Conservation (phyloP, 1,140 invertebrate genomes). For the Brachionus rotundiformis region DNA sequence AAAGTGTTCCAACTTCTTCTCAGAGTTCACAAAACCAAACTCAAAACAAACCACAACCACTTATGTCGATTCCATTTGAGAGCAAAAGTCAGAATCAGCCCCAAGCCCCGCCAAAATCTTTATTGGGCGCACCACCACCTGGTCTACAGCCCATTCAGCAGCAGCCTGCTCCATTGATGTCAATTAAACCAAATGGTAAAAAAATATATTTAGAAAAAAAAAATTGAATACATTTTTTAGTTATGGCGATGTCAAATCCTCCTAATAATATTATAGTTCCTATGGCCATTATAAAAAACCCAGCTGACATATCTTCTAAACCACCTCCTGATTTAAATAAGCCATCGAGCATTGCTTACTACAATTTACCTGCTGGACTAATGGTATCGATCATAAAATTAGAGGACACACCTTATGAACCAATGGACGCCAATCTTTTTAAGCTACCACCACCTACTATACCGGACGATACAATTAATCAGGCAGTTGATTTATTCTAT, state of each 20-base stretch:
- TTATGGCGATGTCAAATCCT: neutral
- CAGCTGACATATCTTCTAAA: conserved; percentile 69
- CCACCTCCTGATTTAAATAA: conserved; percentile 65
- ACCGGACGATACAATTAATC: conserved; percentile 83
- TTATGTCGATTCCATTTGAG: conserved; percentile 19
- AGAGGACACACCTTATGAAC: conserved; percentile 84
- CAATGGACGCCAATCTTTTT: conserved; percentile 84
- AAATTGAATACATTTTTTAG: conserved; percentile 53
- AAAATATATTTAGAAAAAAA: conserved; percentile 10
- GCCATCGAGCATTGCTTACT: conserved; percentile 76
- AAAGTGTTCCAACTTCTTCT: neutral
- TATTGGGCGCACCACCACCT: conserved; percentile 31
- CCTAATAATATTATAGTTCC: conserved; percentile 52
- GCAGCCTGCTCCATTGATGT: conserved; percentile 12
- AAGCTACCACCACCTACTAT: conserved; percentile 87
- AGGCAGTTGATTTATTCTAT: conserved; percentile 92
- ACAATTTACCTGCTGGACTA: conserved; percentile 88
- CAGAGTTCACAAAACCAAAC: conserved; percentile 50
- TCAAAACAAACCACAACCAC: conserved; percentile 54
- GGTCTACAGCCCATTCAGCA: conserved; percentile 27
- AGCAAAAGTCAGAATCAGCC: neutral
- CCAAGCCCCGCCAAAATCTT: conserved; percentile 17
- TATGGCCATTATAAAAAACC: neutral
- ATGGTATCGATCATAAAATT: conserved; percentile 91
- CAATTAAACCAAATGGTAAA: conserved; percentile 17